These are phyloP conservation scores for Tadarida brasiliensis DNA, from an alignment of 2,797 vertebrate genomes.

Conservation along the genomic window DNA sequence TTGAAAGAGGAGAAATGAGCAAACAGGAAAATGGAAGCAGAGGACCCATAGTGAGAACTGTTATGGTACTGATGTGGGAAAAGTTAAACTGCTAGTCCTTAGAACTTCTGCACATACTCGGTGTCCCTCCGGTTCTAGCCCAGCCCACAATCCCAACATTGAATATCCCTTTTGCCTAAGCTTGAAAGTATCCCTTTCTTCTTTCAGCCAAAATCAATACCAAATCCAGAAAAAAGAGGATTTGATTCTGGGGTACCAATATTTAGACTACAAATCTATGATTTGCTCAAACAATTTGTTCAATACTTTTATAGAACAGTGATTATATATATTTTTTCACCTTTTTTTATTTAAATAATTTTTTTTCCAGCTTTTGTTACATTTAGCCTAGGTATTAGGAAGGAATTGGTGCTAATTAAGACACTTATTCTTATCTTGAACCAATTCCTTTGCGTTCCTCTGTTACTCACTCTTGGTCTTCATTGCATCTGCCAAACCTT, in stretches of 20 bases:
- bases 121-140: background rate
- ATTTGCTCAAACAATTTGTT: background rate
- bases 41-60: background rate
- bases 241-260: background rate
- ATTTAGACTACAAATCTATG: background rate
- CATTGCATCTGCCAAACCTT: background rate
- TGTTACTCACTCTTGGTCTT: background rate
- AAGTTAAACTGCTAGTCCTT: background rate
- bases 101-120: background rate
- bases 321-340: background rate
- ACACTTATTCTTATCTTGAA: background rate
- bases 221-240: background rate
- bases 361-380: background rate
- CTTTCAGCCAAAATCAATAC: background rate
- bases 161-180: background rate
- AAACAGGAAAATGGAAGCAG: background rate
- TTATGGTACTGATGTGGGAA: accelerated
- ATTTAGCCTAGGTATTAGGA: background rate
- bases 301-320: background rate
- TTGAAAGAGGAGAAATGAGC: background rate
- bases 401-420: background rate
- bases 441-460: background rate
- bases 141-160: no score
- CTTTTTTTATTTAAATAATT: background rate
- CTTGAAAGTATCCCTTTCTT: background rate